Conservation (phyloP, 2,797 vertebrate species). For the Argya squamiceps region DNA sequence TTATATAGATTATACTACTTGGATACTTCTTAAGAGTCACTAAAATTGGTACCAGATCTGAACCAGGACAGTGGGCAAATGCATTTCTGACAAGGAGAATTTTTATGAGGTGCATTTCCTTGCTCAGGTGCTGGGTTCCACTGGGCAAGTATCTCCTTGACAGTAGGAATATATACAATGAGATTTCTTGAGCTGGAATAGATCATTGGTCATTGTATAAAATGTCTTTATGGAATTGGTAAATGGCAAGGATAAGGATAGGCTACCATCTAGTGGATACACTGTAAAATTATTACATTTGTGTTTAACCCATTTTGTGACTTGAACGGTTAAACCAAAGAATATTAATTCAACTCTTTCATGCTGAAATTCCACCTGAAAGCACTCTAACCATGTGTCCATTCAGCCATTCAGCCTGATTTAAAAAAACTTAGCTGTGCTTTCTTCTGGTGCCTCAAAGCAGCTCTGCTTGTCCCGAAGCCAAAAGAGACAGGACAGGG, state of each 20-base stretch:
- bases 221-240: not conserved
- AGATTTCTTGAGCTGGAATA: not conserved
- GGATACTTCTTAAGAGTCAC: not conserved
- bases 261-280: conserved; percentile 77
- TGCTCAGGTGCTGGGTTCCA: not conserved
- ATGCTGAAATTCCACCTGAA: conserved; percentile 33
- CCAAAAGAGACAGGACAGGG: conserved; percentile 14
- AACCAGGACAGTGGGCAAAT: not conserved
- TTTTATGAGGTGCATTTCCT: not conserved
- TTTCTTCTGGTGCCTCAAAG: conserved; percentile 52
- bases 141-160: not conserved
- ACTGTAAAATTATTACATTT: conserved; percentile 16
- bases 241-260: conserved; percentile 53
- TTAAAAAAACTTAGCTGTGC: conserved; percentile 30
- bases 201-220: not conserved
- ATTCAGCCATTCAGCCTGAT: conserved; percentile 50
- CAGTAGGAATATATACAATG: not conserved
- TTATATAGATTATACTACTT: not conserved
- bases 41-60: not conserved
- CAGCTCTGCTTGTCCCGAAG: conserved; percentile 36
- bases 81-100: not conserved
- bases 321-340: conserved; percentile 49
- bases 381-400: not conserved
- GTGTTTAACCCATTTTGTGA: conserved; percentile 43
- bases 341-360: not conserved